Percentiles rank a stretch among this genome's conserved stretches.
phyloP scores from a whole-genome alignment of 2,888 invertebrate species.

The Leucophora obtusa region DNA sequence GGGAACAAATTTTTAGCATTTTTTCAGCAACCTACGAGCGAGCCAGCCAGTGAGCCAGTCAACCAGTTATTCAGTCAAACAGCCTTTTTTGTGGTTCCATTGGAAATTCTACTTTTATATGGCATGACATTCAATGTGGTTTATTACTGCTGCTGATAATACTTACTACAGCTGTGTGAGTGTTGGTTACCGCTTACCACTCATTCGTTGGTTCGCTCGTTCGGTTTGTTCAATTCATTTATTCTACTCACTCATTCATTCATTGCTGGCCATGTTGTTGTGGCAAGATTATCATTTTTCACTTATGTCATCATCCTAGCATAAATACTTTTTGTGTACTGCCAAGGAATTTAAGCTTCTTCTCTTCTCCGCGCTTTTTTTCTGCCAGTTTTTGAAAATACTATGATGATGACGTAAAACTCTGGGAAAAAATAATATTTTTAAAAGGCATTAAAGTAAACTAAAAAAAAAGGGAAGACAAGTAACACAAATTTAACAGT shows the following conservation, averaged over 20 bases:
- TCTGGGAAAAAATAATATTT: constrained; percentile 55
- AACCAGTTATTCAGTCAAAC: constrained; percentile 28
- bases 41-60: not conserved
- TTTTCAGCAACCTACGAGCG: no score
- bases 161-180: constrained; percentile 24
- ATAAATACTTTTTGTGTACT: constrained; percentile 56
- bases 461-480: not conserved
- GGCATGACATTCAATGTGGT: constrained; percentile 42
- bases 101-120: constrained; percentile 41
- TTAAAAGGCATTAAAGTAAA: constrained; percentile 49
- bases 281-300: constrained; percentile 66
- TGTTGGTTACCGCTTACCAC: constrained; percentile 51
- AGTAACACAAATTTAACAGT: no score
- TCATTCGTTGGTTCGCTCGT: constrained; percentile 46
- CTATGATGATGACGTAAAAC: constrained; percentile 50
- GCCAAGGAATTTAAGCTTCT: constrained; percentile 61
- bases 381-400: constrained; percentile 17
- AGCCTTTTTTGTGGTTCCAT: constrained; percentile 51
- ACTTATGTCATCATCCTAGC: constrained; percentile 65
- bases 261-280: constrained; percentile 59
- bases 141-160: constrained; percentile 28
- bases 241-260: constrained; percentile 24
- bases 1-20: not conserved
- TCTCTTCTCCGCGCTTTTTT: constrained; percentile 24
- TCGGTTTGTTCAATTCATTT: constrained; percentile 42